Evolutionary conservation across 2,113 vertebrate species (phyloP).

Genomic region (Platycercus adscitus): DNA sequence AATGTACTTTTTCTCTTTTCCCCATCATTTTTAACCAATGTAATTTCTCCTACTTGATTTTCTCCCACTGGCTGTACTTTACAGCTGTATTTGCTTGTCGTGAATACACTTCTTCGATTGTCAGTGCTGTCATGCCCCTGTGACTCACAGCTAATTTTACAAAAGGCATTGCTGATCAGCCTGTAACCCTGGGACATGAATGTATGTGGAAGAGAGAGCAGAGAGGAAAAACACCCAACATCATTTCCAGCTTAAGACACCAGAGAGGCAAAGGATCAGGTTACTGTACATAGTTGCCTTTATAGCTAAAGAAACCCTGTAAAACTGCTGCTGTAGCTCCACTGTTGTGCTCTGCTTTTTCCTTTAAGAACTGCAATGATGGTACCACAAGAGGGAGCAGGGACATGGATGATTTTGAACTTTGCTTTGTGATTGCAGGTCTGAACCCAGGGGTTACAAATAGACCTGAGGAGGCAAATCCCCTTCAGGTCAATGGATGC

Average conservation of each 20-base stretch:
- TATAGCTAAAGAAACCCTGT: not conserved
- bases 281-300: not conserved
- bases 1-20: not conserved
- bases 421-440: not conserved
- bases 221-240: fast-evolving
- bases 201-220: not conserved
- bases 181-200: not conserved
- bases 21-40: not conserved
- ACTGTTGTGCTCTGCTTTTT: not conserved
- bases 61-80: not conserved
- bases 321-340: not conserved
- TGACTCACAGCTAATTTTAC: slow-evolving; percentile 45
- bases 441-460: not conserved
- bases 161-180: not conserved
- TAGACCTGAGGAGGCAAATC: not conserved
- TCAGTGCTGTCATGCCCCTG: not conserved
- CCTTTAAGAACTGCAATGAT: not conserved
- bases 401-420: not conserved
- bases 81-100: slow-evolving; percentile 15
- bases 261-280: not conserved
- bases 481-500: not conserved
- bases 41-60: slow-evolving; percentile 5
- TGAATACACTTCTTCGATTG: not conserved
- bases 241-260: not conserved
- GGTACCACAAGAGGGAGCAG: not conserved